phyloP scores from a whole-genome alignment of 2,797 vertebrate species.

The Alectoris magna region DNA sequence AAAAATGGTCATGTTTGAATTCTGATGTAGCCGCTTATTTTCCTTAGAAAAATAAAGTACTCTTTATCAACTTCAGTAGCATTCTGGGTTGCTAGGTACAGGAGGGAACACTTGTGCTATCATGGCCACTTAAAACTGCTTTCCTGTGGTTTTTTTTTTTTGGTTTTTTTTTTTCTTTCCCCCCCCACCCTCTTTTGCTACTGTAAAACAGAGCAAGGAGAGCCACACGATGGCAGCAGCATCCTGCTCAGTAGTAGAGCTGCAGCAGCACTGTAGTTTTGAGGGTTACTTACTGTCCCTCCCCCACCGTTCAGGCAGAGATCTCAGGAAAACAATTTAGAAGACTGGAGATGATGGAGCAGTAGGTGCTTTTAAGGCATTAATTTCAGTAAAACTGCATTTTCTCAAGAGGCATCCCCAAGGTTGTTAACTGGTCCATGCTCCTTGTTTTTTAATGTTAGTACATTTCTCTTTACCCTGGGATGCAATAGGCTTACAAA shows the following conservation, averaged over 20 bases:
- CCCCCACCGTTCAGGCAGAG: background rate
- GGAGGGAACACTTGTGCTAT: background rate
- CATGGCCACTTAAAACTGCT: background rate
- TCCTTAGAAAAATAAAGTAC: background rate
- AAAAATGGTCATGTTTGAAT: background rate
- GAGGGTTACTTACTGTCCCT: background rate
- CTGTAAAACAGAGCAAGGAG: background rate
- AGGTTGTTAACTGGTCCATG: background rate
- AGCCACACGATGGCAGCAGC: conserved; percentile 76
- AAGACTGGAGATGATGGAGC: background rate
- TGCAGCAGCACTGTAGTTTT: background rate
- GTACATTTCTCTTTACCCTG: background rate
- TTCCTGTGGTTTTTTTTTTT: background rate
- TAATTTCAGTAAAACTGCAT: background rate
- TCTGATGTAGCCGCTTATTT: background rate
- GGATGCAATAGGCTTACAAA: background rate
- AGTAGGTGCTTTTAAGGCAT: background rate
- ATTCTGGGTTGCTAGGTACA: background rate
- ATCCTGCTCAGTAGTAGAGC: background rate
- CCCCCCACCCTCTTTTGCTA: background rate
- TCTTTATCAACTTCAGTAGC: background rate
- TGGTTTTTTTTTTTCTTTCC: background rate
- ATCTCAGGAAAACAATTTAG: background rate
- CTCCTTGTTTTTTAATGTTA: background rate
- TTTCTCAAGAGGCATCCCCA: background rate